Conservation (phyloP, 2,888 invertebrate genomes). For the Caenorhabditis wallacei region DNA sequence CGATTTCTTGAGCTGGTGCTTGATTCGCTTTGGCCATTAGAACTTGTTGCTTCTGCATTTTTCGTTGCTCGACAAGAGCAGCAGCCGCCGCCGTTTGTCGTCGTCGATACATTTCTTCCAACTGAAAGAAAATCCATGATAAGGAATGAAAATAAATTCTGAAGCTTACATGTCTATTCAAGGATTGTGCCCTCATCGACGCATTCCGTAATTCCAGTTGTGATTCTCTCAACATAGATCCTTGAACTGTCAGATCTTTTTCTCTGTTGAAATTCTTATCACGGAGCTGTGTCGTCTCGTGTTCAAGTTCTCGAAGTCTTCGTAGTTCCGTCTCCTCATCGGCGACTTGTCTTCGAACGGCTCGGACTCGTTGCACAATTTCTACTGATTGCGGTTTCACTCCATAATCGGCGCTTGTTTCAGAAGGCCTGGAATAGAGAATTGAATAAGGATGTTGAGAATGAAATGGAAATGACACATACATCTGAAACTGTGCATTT, state of each 20-base stretch:
- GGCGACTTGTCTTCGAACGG: constrained; percentile 74
- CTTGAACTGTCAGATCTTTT: constrained; percentile 63
- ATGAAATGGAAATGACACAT: background rate
- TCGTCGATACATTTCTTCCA: constrained; percentile 91
- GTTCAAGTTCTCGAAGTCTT: constrained; percentile 69
- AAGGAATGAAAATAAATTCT: background rate
- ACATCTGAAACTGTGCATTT: constrained; percentile 50
- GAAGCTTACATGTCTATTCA: constrained; percentile 86
- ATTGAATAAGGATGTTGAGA: background rate
- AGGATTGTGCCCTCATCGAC: constrained; percentile 97
- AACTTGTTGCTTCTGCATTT: constrained; percentile 72
- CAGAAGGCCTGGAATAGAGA: constrained; percentile 40
- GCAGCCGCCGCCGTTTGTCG: constrained; percentile 87
- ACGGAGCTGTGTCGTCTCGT: constrained; percentile 67
- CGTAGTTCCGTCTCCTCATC: constrained; percentile 78
- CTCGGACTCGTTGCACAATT: constrained; percentile 62
- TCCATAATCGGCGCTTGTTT: constrained; percentile 22
- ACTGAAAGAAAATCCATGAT: constrained; percentile 86
- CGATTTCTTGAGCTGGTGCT: constrained; percentile 50
- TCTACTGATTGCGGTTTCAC: constrained; percentile 52
- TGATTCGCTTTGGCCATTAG: constrained; percentile 13
- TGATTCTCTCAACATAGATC: constrained; percentile 62
- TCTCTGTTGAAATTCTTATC: constrained; percentile 63
- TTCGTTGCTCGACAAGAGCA: constrained; percentile 87
- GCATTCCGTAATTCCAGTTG: constrained; percentile 87